phyloP scores from a whole-genome alignment of 1,140 invertebrate genomes.

The Anagrus nilaparvatae region DNA sequence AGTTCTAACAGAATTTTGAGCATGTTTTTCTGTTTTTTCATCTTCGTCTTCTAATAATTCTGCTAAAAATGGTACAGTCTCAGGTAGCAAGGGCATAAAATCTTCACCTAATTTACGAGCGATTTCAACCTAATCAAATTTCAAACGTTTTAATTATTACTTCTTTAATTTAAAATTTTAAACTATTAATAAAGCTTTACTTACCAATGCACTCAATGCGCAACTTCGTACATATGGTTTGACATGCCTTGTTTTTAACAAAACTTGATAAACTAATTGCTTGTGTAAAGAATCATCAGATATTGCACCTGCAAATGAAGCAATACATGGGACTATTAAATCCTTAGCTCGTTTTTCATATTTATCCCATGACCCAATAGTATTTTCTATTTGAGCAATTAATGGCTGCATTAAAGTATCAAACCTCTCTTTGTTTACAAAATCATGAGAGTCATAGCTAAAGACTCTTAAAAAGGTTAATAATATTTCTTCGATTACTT shows the following conservation, averaged over 20 bases:
- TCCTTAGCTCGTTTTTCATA: constrained; percentile 52
- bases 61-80: constrained; percentile 74
- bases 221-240: constrained; percentile 42
- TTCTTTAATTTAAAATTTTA: neutral
- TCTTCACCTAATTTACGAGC: constrained; percentile 70
- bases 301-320: constrained; percentile 68
- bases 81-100: constrained; percentile 67
- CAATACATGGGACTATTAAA: constrained; percentile 65
- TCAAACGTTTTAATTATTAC: too few species aligned
- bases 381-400: constrained; percentile 81
- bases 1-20: constrained; percentile 62
- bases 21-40: constrained; percentile 60
- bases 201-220: constrained; percentile 32
- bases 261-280: constrained; percentile 76
- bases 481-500: constrained; percentile 58
- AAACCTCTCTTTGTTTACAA: constrained; percentile 77
- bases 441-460: constrained; percentile 68
- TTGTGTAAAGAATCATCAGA: constrained; percentile 82
- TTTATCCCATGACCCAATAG: constrained; percentile 48
- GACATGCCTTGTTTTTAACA: constrained; percentile 74
- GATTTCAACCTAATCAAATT: constrained; percentile 56
- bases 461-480: constrained; percentile 69
- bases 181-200: constrained; percentile 10
- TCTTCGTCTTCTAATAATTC: constrained; percentile 79
- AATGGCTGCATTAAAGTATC: constrained; percentile 73